These are phyloP conservation scores for Macrostomum lignano DNA, from an alignment of 1,140 invertebrate species.

Conservation along the genomic window DNA sequence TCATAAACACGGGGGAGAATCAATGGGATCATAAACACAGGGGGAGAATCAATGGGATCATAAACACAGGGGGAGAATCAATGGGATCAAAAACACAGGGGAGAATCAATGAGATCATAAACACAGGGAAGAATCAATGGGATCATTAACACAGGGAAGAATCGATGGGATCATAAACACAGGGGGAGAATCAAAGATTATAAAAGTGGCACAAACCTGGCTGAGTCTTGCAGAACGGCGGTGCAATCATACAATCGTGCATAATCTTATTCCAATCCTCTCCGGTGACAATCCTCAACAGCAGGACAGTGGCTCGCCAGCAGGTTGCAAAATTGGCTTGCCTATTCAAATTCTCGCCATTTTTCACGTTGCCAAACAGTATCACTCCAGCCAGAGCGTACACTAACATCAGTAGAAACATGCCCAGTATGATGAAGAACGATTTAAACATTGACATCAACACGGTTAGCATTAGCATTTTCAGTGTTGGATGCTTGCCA, in stretches of 20 bases:
- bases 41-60: no score
- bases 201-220: no score
- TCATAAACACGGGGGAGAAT: no score
- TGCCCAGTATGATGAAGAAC: conserved; percentile 98
- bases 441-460: conserved; percentile 98
- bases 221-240: conserved; percentile 7
- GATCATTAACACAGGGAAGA: no score
- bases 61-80: no score
- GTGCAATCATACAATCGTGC: conserved; percentile 70
- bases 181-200: no score
- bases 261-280: conserved; percentile 99
- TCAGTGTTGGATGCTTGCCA: conserved; percentile 94
- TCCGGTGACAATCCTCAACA: conserved; percentile 94
- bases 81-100: no score
- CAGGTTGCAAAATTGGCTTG: conserved; percentile 85
- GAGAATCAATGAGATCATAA: no score
- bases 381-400: conserved; percentile 93
- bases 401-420: conserved; percentile 93
- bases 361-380: conserved; percentile 92
- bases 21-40: no score
- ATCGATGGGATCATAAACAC: no score
- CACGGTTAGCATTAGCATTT: conserved; percentile 91
- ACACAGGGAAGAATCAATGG: no score
- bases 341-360: conserved; percentile 76
- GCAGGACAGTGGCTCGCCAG: conserved; percentile 73